Evolutionary conservation across 2,113 vertebrate species (phyloP), one percentile per base, ranked within the genome.

Genomic region (Etia nguti): DNA sequence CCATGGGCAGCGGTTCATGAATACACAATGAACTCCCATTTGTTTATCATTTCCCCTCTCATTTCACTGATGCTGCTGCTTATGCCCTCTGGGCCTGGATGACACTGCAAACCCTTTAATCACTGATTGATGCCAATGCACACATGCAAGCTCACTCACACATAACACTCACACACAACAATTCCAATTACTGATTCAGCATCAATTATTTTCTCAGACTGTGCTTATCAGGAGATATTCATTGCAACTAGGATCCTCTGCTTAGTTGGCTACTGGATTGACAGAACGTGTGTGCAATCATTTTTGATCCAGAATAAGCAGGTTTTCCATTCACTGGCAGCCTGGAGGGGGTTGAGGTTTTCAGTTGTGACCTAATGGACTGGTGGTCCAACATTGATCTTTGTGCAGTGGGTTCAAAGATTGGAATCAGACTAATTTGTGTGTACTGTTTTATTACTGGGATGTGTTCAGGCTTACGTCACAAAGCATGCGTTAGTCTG

Each of bases 31-130:
- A 90, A 77, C 41, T 68, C 41, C 10, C 54, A 79, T 91, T 93
- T 94, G 86, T 90, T 91, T 90, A 88, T 88, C 31, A 75, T 88
- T 87, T 87, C 85, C 46, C 48, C 41, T 55, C 73, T 85, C 86
- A 83, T 92, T 89, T 89, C 88, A 36, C 24, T 89, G 84, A 79
- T 56, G 59, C 26, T 65, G 83, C 54, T 79, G 87, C 83, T 86
- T 34, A 81, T 85, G 83, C 92, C 91, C 88, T 87, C 68, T 81
- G 87, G 86, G 84, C 75, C 60, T 10, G 34, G 43, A 91, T 90
- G 91, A 91, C 86, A 89, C 85, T 46, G 86, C 83, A 89, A 77
- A 86, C 34, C 73, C 84, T 90, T 90, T 84, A 90, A 89, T 92
- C 87, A 90, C 31, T 1, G 31, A 77, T 65, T 55, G 88, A 85